Base-by-base conservation (phyloP, 35 echinoderm and acorn worm genomes). In the Stichopus chloronotus region DNA sequence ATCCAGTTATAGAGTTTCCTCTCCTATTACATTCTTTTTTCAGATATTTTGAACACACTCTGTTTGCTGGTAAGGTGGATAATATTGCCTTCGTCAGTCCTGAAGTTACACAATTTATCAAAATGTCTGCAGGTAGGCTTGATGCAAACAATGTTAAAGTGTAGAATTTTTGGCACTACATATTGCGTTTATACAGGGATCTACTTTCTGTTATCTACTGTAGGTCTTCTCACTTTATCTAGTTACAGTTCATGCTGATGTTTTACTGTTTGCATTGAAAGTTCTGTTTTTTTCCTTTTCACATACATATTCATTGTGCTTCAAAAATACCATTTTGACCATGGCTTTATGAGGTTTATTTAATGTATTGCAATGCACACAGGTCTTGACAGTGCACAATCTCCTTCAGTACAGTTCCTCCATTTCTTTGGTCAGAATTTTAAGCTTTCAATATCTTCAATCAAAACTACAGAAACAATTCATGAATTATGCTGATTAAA, bases 41-140 rank as follows among this genome's bases (percentile, higher is more conserved):
- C 78, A 97, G 96, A 23, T 97, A 97, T 60, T 95, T 91, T 87
- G 96, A 97, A 87, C 61, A 84, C 65, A 89, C 93, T 17, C 63
- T 59, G 58, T 97, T 95, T 85, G 60, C 92, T 59, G 83, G 69
- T 23, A 90, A 93, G 56, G 59, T 87, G 2, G 87, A 93, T 65
- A 91, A 92, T 9, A 94, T 97, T 17, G 87, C 91, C 10, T 95
- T 97, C 58, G 90, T 97, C 3, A 85, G 96, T 77, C 91, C 96
- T 25, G 96, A 97, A 53, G 94, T 97, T 17, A 92, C 94, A 7
- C 96, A 97, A 87, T 97, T 93, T 20, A 97, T 97, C 88, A 97
- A 97, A 59, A 63, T 97, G 52, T 91, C 90, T 30, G 56, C 13
- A 87, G 93, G 93, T 94, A 80, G 58, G 93, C 79, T 9, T n/a